A percentile compares a stretch with the other conserved stretches of the same genome.
Conservation (phyloP, 1,140 invertebrate species). For the Drosophila suzukii region DNA sequence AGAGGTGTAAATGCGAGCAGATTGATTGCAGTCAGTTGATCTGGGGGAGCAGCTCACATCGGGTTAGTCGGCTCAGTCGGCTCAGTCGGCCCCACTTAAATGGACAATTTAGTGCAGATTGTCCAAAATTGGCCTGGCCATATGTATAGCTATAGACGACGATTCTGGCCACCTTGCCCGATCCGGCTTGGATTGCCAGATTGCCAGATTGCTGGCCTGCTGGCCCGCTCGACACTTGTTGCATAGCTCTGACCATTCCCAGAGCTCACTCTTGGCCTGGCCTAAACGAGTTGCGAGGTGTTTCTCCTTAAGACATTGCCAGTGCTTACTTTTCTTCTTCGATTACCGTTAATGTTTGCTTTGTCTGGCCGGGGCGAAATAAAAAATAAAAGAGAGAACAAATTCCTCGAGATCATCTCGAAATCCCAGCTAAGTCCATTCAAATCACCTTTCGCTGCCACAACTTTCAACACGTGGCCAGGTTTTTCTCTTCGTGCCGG, state of each 20-base stretch:
- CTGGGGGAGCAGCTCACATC: conserved; percentile 33
- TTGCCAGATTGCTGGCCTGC: conserved; percentile 20
- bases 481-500: conserved; percentile 59
- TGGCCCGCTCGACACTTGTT: conserved; percentile 62
- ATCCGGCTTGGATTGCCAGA: conserved; percentile 38
- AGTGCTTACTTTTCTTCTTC: conserved; percentile 65
- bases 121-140: conserved; percentile 64
- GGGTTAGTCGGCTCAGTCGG: conserved; percentile 26
- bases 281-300: conserved; percentile 59
- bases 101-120: conserved; percentile 80
- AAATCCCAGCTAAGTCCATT: conserved; percentile 4
- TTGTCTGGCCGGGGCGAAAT: neutral
- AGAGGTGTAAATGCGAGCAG: conserved; percentile 70
- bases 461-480: conserved; percentile 59
- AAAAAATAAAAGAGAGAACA: neutral
- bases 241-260: conserved; percentile 74
- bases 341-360: conserved; percentile 52
- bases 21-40: conserved; percentile 72
- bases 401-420: neutral
- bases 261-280: conserved; percentile 52
- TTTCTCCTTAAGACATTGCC: conserved; percentile 26
- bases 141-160: conserved; percentile 12
- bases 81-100: conserved; percentile 57
- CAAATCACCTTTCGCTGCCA: conserved; percentile 23
- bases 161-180: conserved; percentile 55